Evolutionary conservation across 2,797 vertebrate genomes (phyloP), one percentile per base, ranked within the genome.

Genomic region (Sebastes taczanowskii): DNA sequence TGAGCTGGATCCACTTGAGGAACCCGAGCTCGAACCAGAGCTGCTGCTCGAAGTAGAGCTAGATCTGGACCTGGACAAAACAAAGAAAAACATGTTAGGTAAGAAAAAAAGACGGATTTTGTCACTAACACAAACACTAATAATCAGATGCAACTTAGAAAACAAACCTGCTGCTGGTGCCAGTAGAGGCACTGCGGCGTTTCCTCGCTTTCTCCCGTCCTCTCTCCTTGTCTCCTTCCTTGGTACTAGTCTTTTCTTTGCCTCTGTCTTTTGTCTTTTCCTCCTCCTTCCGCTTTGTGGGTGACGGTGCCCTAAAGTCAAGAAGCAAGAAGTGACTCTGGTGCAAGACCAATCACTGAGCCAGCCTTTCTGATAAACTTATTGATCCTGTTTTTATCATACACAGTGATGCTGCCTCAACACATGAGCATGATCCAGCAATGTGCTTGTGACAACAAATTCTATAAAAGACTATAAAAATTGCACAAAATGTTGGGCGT

Each of bases 1-100:
- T 0, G 98, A 99, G 87, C 98, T 99, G 16, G 98, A 99, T 25
- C 98, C 98, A 7, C 97, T 98, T 81, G 98, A 99, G 7, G 98
- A 99, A 58, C 98, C 98, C 0, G 97, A 99, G 95, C 97, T 98
- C 83, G 98, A 98, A 73, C 98, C 98, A 60, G 98, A 99, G 67
- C 98, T 98, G 3, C 97, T 99, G 92, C 98, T 99, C 29, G 98
- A 99, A 71, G 97, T 96, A 10, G 98, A 99, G 90, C 97, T 99
- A n/a, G 97, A 98, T 84, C 97, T 96, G 77, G 53, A 88, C 18
- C 82, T 87, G 60, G 56, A 60, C 2, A 80, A 72, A 49, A 59
- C 1, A 83, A 13, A 29, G 7, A 20, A 29, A 62, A 77, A 67
- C 2, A n/a, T 0, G 20, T 25, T 60, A 9, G 3, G 14, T 49